Evolutionary conservation across 2,888 invertebrate genomes (phyloP).

Genomic region (Acholoe squamosa): DNA sequence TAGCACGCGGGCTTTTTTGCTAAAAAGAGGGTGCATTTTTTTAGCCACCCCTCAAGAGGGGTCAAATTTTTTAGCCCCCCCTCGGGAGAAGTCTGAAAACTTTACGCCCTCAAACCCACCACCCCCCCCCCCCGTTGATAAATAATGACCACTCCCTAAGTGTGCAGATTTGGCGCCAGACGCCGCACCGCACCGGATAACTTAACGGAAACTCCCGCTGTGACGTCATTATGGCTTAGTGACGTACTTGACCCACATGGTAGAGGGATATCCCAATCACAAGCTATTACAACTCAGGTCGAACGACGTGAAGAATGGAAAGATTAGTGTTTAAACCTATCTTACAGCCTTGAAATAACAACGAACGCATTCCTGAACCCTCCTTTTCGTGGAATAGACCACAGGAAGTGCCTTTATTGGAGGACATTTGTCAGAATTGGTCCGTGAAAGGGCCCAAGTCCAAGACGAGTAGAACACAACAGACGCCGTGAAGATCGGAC

Average conservation of each 20-base stretch:
- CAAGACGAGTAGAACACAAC: not conserved
- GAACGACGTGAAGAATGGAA: not conserved
- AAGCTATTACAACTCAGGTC: not conserved
- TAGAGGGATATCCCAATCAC: conserved; percentile 24
- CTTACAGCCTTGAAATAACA: not conserved
- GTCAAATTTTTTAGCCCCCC: too few relatives aligned
- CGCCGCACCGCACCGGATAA: too few relatives aligned
- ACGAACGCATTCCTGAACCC: not conserved
- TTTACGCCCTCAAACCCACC: too few relatives aligned
- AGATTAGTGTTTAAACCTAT: not conserved
- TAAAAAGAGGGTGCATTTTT: too few relatives aligned
- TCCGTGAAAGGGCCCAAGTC: not conserved
- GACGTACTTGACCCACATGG: conserved; percentile 35
- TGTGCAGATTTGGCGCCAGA: too few relatives aligned
- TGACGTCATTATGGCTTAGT: conserved; percentile 11
- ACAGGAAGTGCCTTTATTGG: not conserved
- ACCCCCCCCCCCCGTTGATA: too few relatives aligned
- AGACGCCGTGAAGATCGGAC: not conserved
- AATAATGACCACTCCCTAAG: too few relatives aligned
- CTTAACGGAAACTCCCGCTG: not conserved
- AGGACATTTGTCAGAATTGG: not conserved
- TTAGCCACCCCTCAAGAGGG: too few relatives aligned
- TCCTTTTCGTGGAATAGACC: not conserved
- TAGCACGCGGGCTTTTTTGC: too few relatives aligned
- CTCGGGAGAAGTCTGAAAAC: too few relatives aligned